Conservation (phyloP, 2,888 invertebrate genomes). For the Drymonia ruficornis region DNA sequence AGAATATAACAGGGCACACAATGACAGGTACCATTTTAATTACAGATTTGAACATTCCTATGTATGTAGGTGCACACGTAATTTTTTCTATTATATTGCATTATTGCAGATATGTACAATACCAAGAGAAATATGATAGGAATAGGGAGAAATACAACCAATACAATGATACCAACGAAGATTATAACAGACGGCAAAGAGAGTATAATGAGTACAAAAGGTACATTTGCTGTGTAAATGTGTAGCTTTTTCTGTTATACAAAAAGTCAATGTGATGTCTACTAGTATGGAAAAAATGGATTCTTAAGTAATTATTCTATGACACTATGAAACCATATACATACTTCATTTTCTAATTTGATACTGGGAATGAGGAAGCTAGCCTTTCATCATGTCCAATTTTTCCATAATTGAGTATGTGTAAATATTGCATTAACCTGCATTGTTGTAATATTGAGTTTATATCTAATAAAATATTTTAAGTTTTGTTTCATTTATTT, state of each 20-base stretch:
- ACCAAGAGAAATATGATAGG: conserved; percentile 61
- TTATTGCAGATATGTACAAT: conserved; percentile 61
- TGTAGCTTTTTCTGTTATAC: conserved; percentile 2
- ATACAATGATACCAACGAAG: conserved; percentile 52
- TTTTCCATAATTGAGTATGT: too few relatives aligned
- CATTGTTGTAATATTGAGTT: too few relatives aligned
- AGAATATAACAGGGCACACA: conserved; percentile 59
- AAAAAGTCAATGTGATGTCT: neutral
- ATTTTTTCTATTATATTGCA: conserved; percentile 8
- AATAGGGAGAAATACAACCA: conserved; percentile 60
- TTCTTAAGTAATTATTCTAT: too few relatives aligned
- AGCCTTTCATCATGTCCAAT: too few relatives aligned
- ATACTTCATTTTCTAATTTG: too few relatives aligned
- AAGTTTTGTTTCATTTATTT: conserved; percentile 12
- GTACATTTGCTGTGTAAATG: conserved; percentile 45
- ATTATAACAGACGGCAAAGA: conserved; percentile 56
- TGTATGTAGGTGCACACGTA: neutral
- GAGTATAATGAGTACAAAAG: conserved; percentile 68
- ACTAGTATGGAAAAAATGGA: too few relatives aligned
- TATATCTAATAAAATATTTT: too few relatives aligned
- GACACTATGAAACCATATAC: too few relatives aligned
- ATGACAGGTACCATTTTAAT: conserved; percentile 56
- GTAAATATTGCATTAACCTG: too few relatives aligned
- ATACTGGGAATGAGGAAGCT: too few relatives aligned
- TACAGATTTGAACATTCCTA: neutral